Base-by-base conservation (phyloP, 2,888 invertebrate species). In the Leucophenga montana region DNA sequence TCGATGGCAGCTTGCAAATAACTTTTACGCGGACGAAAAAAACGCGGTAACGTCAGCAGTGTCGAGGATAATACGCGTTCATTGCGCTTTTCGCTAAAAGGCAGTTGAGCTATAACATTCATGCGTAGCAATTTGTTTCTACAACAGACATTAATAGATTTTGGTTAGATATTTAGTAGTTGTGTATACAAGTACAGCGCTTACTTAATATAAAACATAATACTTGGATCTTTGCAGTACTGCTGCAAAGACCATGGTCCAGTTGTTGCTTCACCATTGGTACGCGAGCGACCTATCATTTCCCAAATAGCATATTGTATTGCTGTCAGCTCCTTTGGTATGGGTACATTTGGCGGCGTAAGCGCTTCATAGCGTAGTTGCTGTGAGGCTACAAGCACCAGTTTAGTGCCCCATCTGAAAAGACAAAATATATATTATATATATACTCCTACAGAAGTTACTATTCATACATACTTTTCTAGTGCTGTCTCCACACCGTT, bases 381-480 rank as follows among this genome's bases (percentile, higher is more conserved):
- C 83, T 94, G 94, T 65, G 90, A 90, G 14, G 93, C 95, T 3
- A 95, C 95, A 46, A 95, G 89, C 0, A 95, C 92, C 48, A 95
- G 89, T 73, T 87, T 90, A 70, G 91, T 90, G 1, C 92, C 92
- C 90, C 91, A 93, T 62, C 91, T 92, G 22, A 46, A 71, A 73
- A 4, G 3, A 3, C 46, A 46, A 3, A 64, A 85, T 82, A 71
- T 20, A 46, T 2, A 46, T 46, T 13, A 4, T 14, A 46, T 6
- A 46, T 46, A 46, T 46, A 83, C 88, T 92, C 89, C 89, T 84
- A 54, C n/a, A 33, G 8, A 59, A 33, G 4, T 16, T n/a, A 6
- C 14, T 33, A 14, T n/a, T n/a, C 27, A 33, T 16, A 57, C 70
- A 50, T 54, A 79, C 79, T 22, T 89, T 73, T 90, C 80, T 31